Base-by-base conservation (phyloP, 2,113 vertebrate species). In the Nerophis lumbriciformis region DNA sequence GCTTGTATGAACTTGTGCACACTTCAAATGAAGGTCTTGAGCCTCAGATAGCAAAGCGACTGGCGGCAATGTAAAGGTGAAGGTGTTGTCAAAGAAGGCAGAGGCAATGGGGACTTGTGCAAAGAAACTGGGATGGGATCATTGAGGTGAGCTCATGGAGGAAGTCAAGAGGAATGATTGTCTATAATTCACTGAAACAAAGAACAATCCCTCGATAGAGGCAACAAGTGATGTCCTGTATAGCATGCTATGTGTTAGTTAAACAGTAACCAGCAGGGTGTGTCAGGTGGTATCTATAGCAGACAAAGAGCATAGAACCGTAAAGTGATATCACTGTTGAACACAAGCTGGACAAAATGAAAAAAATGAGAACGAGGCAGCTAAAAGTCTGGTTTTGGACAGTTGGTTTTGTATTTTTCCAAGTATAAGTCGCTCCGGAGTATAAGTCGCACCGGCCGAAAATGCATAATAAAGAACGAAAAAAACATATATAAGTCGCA, bases 1-100 rank as follows among this genome's bases (percentile, higher is more conserved):
- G 54, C 61, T 48, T 59, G 57, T 61, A 53, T 68, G 56, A 49
- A 55, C 73, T 54, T 78, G 72, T 82, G 69, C 74, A 42, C 59
- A 76, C 71, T 64, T 68, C 53, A 75, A 53, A 78, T 36, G 45
- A 65, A 71, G 51, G 55, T 38, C 15, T 76, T 56, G 52, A 59
- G 58, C 19, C 48, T 58, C 42, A 66, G 66, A 47, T 36, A 45
- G 59, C 14, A 6, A 35, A 53, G 59, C 50, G 62, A 65, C 52
- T 59, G 8, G 15, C 69, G 16, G 61, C 52, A 11, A 53, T 8
- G 61, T 37, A 12, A 57, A 13, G 38, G 15, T 36, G 15, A 15
- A 59, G 11, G 60, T 21, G 51, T 4, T 63, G 59, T 76, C 65
- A 75, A 71, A 79, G 52, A 79, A 71, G 69, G 52, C 62, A 7